Base-by-base conservation (phyloP, 2,113 vertebrate genomes). In the Mellivora capensis region DNA sequence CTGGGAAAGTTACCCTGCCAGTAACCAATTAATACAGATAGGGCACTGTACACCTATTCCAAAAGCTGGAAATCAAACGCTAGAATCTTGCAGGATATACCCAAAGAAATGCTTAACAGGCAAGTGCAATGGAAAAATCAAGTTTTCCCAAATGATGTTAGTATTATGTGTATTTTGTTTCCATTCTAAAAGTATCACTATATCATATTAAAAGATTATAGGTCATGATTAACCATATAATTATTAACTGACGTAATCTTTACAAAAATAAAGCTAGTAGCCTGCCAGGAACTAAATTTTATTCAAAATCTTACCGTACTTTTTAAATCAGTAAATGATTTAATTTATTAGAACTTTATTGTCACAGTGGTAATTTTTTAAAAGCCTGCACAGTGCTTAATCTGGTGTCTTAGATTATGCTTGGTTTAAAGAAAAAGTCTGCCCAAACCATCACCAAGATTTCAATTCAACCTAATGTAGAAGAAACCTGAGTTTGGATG, bases 321-420 rank as follows among this genome's bases (percentile, higher is more conserved):
- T 96, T 90, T 85, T 25, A 93, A 94, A 96, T 94, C 82, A 82
- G 79, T 67, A 92, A 97, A 80, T 81, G 79, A 96, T 71, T 80
- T 69, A 37, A 69, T 57, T 93, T 93, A 94, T 90, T 44, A 13
- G 54, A 76, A 95, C 80, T 97, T 94, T 96, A 98, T 98, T 98
- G 97, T 99, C 98, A 98, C 98, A 98, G 98, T 98, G 98, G 97
- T 98, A 85, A 97, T 97, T 97, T 97, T 98, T 98, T 93, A 85
- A 97, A 97, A 97, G 97, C 95, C 98, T 97, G 96, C 98, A 93
- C 84, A 98, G 98, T 98, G 95, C 97, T 98, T 98, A 95, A 96
- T 92, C 86, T 84, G 89, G 69, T 79, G 42, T 89, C 86, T 96
- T 91, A 88, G 42, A 93, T 96, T 91, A 96, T 52, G 93, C 74